Base-by-base conservation (phyloP, 2,888 invertebrate genomes). In the Drosophila conformis region DNA sequence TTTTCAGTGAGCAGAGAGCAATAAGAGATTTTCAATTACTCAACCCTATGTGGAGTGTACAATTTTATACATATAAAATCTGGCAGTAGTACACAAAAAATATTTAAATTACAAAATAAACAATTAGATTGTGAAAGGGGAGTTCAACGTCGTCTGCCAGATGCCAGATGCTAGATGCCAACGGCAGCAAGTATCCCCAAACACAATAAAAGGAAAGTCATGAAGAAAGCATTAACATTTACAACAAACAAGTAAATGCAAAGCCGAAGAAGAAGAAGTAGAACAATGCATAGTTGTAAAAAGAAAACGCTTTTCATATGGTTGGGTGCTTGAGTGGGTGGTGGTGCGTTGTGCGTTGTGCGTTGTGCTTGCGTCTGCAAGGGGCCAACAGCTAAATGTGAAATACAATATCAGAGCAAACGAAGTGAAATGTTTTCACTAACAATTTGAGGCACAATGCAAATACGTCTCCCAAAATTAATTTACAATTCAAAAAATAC, bases 101-200 rank as follows among this genome's bases (percentile, higher is more conserved):
- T 83, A 89, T 83, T 87, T 87, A 85, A 87, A 87, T 87, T 83
- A 89, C 87, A 87, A 86, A 89, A 83, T 86, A 86, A 87, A 87
- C 86, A 87, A 89, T 89, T 87, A 87, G 78, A 87, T 83, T 78
- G 72, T 73, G 49, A 73, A 83, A 74, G 76, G 78, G 76, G 77
- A 77, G 70, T 66, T 54, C 69, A 53, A 40, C 61, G 31, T 25
- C 57, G 78, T 76, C 74, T 77, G 72, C 60, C 70, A 85, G 66
- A 73, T 79, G 86, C 46, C 46, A 46, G 46, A 46, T 77, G 72
- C 60, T 69, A 85, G 68, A 73, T 79, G 86, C 78, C 82, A 84
- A 64, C 51, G 58, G 67, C 83, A 83, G 83, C 72, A 52, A 65
- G 60, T 52, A 60, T 63, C 60, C 49, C 68, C 57, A 57, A 57